Conservation (phyloP, 2,797 vertebrate genomes). For the Siniperca scherzeri region DNA sequence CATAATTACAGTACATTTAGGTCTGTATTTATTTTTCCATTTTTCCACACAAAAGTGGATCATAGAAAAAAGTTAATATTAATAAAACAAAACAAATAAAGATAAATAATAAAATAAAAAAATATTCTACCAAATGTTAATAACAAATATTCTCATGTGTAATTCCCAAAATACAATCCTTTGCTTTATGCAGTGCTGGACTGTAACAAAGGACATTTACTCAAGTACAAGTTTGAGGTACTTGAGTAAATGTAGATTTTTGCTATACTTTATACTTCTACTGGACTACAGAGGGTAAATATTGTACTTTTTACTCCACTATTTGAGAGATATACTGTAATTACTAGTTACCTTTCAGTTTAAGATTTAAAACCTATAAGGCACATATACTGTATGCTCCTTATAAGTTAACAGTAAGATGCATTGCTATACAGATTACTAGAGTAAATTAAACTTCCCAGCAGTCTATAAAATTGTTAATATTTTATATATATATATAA, state of each 20-base stretch:
- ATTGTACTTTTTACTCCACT: not conserved
- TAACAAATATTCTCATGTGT: not conserved
- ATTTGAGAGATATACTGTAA: not conserved
- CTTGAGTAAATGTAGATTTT: too few relatives aligned
- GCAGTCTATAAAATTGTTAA: not conserved
- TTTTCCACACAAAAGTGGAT: not conserved
- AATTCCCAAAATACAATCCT: not conserved
- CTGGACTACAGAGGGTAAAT: too few relatives aligned
- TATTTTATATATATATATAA: too few relatives aligned
- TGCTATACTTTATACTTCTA: not conserved
- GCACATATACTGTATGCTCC: too few relatives aligned
- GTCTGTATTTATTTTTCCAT: not conserved
- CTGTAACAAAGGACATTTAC: too few relatives aligned
- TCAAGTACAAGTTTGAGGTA: not conserved
- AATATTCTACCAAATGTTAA: not conserved
- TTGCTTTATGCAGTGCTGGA: not conserved
- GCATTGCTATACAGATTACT: not conserved
- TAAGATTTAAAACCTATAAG: not conserved
- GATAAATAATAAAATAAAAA: not conserved
- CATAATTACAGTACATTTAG: not conserved
- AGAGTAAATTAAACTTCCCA: not conserved
- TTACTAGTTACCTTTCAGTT: not conserved
- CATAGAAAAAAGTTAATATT: not conserved
- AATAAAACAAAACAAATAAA: too few relatives aligned
- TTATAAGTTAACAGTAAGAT: too few relatives aligned